These are phyloP conservation scores for Zele albiditarsus DNA, from an alignment of 2,888 invertebrate species.

Conservation along the genomic window DNA sequence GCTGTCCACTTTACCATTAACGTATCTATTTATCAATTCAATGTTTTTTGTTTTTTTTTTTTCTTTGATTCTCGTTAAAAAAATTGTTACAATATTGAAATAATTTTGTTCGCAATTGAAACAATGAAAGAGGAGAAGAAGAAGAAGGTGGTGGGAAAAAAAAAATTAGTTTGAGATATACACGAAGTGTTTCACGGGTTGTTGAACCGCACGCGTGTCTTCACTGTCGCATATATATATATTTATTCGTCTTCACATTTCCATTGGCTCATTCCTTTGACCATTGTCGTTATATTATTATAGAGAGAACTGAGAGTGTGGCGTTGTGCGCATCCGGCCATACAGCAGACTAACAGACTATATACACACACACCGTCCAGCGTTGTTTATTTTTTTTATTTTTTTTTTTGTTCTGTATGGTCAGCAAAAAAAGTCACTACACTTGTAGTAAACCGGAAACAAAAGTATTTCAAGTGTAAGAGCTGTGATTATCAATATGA, in stretches of 20 bases:
- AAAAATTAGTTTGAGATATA: background rate
- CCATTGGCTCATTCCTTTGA: slow-evolving; percentile 46
- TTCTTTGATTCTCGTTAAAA: background rate
- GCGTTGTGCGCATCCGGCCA: slow-evolving; percentile 54
- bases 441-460: slow-evolving; percentile 2
- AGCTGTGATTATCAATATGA: background rate
- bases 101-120: background rate
- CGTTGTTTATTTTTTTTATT: too few species aligned
- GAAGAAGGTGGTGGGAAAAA: slow-evolving; percentile 14
- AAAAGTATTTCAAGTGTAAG: slow-evolving; percentile 12
- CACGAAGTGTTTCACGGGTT: slow-evolving; percentile 41
- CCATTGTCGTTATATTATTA: slow-evolving; percentile 40
- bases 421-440: slow-evolving; percentile 24
- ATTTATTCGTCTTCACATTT: background rate
- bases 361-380: background rate
- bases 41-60: background rate
- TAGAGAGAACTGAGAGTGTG: slow-evolving; percentile 7
- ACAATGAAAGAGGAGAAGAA: background rate
- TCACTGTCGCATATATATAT: background rate
- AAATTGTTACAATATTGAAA: too few species aligned
- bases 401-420: slow-evolving; percentile 56
- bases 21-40: slow-evolving; percentile 7
- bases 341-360: too few species aligned
- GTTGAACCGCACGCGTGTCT: slow-evolving; percentile 47
- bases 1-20: slow-evolving; percentile 6